Base-by-base conservation (phyloP, 2,113 vertebrate species). In the Dunckerocampus dactyliophorus region DNA sequence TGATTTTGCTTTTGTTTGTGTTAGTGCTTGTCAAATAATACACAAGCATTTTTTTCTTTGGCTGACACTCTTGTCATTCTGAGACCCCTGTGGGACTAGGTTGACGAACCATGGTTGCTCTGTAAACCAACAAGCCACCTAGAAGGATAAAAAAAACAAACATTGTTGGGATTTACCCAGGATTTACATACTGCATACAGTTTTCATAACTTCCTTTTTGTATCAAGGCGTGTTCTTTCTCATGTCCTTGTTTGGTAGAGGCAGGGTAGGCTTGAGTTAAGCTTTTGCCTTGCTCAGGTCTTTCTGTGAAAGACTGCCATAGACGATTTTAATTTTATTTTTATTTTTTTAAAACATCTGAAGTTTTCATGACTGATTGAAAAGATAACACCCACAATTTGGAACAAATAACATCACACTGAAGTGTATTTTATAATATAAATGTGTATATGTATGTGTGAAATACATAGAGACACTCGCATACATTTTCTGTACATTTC, bases 241-340 rank as follows among this genome's bases (percentile, higher is more conserved):
- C 50, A 37, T 79, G 62, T 68, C 70, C 62, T 82, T 54, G 69
- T 75, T 80, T 72, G 67, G 56, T 72, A 65, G 77, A 87, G 75
- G 75, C 77, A 77, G 92, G 82, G 90, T 90, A 75, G 83, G 90
- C 85, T 82, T 88, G 80, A 87, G 88, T 59, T 82, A 17, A 5
- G 0, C 83, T 88, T 87, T 92, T 89, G 80, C 88, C 91, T 92
- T 89, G 89, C 69, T 89, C 37, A 77, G 81, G 88, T 92, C 94
- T 97, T 97, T 98, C 96, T 92, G 92, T 98, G 95, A 97, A 97
- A 98, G 94, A 91, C 90, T 86, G 55, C 64, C 72, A 76, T 56
- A 74, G 70, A 77, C 86, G 34, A 70, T 88, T 85, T 73, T 83
- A 85, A 64, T 65, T 90, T 85, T 76, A 78, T 85, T 73, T 83